Conservation (phyloP, 92 coral and sea anemone species). For the Diadumene lineata region DNA sequence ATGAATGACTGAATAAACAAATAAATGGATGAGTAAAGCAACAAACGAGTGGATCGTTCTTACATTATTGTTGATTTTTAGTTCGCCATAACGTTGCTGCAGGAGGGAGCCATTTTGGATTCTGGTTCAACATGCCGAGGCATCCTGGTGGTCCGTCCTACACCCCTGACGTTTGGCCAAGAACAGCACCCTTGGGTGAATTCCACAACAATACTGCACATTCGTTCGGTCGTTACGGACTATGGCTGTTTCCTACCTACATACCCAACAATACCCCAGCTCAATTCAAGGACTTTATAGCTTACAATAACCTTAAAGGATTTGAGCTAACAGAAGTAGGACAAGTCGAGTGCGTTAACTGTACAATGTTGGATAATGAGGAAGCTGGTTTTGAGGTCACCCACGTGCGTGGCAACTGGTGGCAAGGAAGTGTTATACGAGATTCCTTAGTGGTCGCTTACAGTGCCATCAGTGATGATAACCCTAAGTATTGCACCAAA, state of each 20-base stretch:
- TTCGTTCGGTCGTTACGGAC: constrained; percentile 88
- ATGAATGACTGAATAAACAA: no score
- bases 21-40: no score
- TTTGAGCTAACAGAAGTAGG: constrained; percentile 76
- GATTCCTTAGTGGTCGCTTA: constrained; percentile 80
- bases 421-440: constrained; percentile 59
- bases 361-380: constrained; percentile 70
- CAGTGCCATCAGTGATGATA: constrained; percentile 60
- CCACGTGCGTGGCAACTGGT: constrained; percentile 58
- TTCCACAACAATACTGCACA: constrained; percentile 91
- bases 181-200: constrained; percentile 71
- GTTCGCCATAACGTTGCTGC: constrained; percentile 88
- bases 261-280: constrained; percentile 76
- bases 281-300: constrained; percentile 64
- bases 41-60: no score
- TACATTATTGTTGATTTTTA: constrained; percentile 7
- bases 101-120: constrained; percentile 90
- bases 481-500: constrained; percentile 60
- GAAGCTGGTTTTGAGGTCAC: constrained; percentile 87
- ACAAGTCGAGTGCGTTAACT: constrained; percentile 76
- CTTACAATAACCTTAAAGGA: constrained; percentile 90
- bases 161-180: constrained; percentile 82
- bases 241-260: constrained; percentile 90
- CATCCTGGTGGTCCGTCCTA: constrained; percentile 95
- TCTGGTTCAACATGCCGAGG: constrained; percentile 85